Evolutionary conservation across 2,888 invertebrate genomes (phyloP).

Genomic region (Tortrix viridana): DNA sequence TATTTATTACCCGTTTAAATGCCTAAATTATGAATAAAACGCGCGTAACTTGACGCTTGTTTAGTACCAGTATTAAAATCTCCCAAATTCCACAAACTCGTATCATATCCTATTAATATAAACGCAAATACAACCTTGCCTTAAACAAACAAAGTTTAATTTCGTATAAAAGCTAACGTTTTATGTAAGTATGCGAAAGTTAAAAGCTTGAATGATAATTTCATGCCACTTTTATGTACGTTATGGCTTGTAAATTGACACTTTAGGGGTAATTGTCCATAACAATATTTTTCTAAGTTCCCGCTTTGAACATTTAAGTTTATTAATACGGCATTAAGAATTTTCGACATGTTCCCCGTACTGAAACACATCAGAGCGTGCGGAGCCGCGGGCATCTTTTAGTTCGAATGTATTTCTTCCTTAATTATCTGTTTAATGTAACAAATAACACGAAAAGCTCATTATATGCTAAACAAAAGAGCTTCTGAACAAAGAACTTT

Average conservation of each 20-base stretch:
- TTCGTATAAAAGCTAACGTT: neutral
- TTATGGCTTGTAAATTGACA: constrained; percentile 19
- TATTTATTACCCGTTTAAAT: constrained; percentile 33
- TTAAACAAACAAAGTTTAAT: neutral
- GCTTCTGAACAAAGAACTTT: constrained; percentile 18
- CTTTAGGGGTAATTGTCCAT: neutral
- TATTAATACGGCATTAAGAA: too few relatives aligned
- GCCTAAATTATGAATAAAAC: constrained; percentile 32
- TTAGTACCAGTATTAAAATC: constrained; percentile 13
- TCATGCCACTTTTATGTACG: constrained; percentile 16
- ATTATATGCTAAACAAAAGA: constrained; percentile 37
- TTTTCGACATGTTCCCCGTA: neutral
- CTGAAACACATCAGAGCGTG: too few relatives aligned
- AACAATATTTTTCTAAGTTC: too few relatives aligned
- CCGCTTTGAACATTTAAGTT: neutral
- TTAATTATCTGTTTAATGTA: constrained; percentile 50
- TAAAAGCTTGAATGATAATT: constrained; percentile 4
- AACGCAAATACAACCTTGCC: neutral
- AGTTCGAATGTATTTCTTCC: constrained; percentile 9
- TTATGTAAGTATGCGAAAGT: neutral
- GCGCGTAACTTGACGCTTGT: constrained; percentile 24
- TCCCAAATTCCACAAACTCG: neutral
- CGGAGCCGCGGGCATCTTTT: too few relatives aligned
- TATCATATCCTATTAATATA: neutral
- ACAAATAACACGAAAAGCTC: constrained; percentile 47